These are phyloP conservation scores for Drosophila nasuta DNA, from an alignment of 1,140 invertebrate species.

Conservation along the genomic window DNA sequence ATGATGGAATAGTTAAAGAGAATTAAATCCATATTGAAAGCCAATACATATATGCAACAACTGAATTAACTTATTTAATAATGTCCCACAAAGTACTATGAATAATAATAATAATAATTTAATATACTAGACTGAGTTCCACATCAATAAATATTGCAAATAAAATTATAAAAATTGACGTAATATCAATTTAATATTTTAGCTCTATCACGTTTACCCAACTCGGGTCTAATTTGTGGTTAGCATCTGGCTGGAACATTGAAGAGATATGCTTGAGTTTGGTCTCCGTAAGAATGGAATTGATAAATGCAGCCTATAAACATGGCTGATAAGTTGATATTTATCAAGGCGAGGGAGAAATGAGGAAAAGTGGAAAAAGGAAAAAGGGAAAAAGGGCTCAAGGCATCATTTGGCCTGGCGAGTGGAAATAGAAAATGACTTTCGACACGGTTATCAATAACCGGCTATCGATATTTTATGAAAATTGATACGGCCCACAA, in stretches of 20 bases:
- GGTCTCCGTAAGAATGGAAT: neutral
- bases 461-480: conserved; percentile 80
- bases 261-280: neutral
- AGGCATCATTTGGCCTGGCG: conserved; percentile 28
- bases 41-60: no score
- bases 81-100: no score
- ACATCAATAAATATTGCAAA: no score
- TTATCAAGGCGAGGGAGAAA: conserved; percentile 54
- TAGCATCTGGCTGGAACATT: conserved; percentile 8
- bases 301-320: conserved; percentile 51
- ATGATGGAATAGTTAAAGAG: no score
- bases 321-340: conserved; percentile 58
- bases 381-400: neutral
- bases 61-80: no score
- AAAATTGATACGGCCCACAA: conserved; percentile 75
- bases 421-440: conserved; percentile 72
- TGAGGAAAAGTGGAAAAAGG: conserved; percentile 3
- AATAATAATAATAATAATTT: no score
- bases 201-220: neutral
- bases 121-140: no score
- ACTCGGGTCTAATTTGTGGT: neutral
- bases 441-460: conserved; percentile 81
- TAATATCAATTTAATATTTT: conserved; percentile 4
- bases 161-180: neutral
- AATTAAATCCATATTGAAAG: no score